Evolutionary conservation across 2,888 invertebrate species (phyloP), one percentile per base, ranked within the genome.

Genomic region (Drosophila kanekoi): DNA sequence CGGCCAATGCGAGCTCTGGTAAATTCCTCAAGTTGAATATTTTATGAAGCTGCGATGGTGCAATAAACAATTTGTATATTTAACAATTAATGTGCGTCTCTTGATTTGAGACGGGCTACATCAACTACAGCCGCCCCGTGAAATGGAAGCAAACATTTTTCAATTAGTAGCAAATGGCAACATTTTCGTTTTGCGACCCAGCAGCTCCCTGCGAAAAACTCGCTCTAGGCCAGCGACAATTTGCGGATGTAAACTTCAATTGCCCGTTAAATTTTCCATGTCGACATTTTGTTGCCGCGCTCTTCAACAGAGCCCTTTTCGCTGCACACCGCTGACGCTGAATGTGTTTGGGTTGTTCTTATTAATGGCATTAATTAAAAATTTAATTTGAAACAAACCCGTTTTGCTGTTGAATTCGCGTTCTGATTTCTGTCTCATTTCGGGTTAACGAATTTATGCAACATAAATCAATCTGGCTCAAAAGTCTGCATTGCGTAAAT

Each of bases 321-420:
- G 11, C 28, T 49, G 6, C 23, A 6, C 23, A 8, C 23, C 23
- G 54, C 20, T 56, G 72, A 49, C 45, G 8, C 23, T 8, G 8
- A 8, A 8, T 11, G 28, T 2, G n/a, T 28, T 2, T 28, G 28
- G 32, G 40, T 32, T 41, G 48, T 45, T 49, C 62, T 77, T 77
- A 84, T 79, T 87, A 87, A 89, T 86, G 79, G 75, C 74, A 84
- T 84, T 89, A 85, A 90, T 89, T 88, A 86, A 86, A 86, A 81
- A 78, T 89, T 82, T 77, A 85, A 79, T 78, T 81, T 79, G 8
- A 28, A 28, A 28, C 28, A 28, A 28, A 69, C 65, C 72, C 76
- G 67, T 72, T 75, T 79, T 54, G 69, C 48, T 63, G 65, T 63
- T 66, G 38, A 63, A 40, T 45, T 56, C 45, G 52, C 49, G 59